phyloP scores from a whole-genome alignment of 1,140 invertebrate species.

The Leptinotarsa undecemlineata region DNA sequence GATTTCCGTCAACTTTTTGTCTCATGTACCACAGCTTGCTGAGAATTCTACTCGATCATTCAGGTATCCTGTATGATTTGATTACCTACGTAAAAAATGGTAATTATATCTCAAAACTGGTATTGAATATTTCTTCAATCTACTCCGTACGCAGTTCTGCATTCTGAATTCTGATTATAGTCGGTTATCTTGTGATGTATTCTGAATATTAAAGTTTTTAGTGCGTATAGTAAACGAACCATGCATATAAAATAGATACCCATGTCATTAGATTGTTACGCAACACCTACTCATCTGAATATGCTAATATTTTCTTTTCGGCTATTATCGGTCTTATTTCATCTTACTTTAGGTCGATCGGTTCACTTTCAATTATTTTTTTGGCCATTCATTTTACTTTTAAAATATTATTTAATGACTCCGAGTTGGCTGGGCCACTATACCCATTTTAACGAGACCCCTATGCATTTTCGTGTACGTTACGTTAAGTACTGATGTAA shows the following conservation, averaged over 20 bases:
- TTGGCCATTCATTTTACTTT: background rate
- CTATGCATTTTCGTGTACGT: background rate
- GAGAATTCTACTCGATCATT: background rate
- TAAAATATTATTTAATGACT: background rate
- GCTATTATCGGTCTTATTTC: constrained; percentile 16
- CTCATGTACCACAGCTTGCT: background rate
- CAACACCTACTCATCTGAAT: constrained; percentile 24
- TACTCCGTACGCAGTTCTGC: constrained; percentile 14
- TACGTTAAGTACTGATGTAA: constrained; percentile 3
- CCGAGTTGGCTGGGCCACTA: background rate
- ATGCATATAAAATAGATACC: constrained; percentile 25
- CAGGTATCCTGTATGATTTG: constrained; percentile 4
- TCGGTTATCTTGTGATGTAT: constrained; percentile 20
- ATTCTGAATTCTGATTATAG: constrained; percentile 26
- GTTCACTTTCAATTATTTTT: constrained; percentile 8
- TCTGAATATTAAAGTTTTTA: constrained; percentile 25
- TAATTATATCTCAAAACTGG: constrained; percentile 20
- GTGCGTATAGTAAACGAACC: constrained; percentile 25
- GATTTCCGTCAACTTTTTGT: background rate
- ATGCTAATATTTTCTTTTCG: constrained; percentile 25
- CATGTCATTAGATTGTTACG: constrained; percentile 25
- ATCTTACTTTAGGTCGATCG: constrained; percentile 7
- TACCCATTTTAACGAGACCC: background rate
- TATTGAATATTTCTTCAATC: constrained; percentile 10
- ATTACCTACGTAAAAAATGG: constrained; percentile 18